These are phyloP conservation scores for Oryzias woworae DNA, from an alignment of 2,113 vertebrate species.

Conservation along the genomic window DNA sequence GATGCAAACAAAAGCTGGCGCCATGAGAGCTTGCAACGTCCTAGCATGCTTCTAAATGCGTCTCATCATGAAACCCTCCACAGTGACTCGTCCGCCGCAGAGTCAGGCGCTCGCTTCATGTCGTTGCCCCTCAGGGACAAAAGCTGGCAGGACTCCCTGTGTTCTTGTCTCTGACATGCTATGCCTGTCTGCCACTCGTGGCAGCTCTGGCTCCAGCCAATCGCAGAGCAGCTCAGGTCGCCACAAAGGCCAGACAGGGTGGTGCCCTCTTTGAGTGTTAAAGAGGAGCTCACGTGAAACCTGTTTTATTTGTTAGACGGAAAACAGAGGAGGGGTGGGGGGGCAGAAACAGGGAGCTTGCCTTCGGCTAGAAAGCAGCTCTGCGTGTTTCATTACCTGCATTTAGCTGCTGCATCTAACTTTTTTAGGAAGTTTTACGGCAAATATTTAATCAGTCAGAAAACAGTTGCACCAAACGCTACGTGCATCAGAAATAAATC, in stretches of 20 bases:
- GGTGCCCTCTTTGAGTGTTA: constrained; percentile 38
- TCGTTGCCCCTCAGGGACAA: constrained; percentile 53
- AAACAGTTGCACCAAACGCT: no score
- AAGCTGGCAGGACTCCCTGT: constrained; percentile 62
- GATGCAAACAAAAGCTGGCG: constrained; percentile 7
- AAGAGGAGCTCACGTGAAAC: constrained; percentile 62
- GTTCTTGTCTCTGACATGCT: constrained; percentile 68
- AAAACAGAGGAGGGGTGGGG: constrained; percentile 28
- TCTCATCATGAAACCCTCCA: constrained; percentile 23
- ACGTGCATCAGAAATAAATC: no score
- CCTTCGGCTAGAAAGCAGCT: constrained; percentile 32
- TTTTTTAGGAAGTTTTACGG: no score
- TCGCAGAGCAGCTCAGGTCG: constrained; percentile 25
- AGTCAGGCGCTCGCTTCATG: constrained; percentile 40
- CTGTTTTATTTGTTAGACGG: constrained; percentile 54
- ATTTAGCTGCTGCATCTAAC: constrained; percentile 7
- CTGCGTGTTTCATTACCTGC: constrained; percentile 27
- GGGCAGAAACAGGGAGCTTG: constrained; percentile 12
- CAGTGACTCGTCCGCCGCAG: constrained; percentile 42
- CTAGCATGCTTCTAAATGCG: constrained; percentile 38
- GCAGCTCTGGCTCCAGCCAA: constrained; percentile 34
- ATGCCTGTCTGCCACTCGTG: constrained; percentile 50
- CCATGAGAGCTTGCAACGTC: constrained; percentile 30
- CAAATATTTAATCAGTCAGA: no score
- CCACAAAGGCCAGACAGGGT: constrained; percentile 62